Base-by-base conservation (phyloP, 1,140 invertebrate species). In the Oreohelix idahoensis region DNA sequence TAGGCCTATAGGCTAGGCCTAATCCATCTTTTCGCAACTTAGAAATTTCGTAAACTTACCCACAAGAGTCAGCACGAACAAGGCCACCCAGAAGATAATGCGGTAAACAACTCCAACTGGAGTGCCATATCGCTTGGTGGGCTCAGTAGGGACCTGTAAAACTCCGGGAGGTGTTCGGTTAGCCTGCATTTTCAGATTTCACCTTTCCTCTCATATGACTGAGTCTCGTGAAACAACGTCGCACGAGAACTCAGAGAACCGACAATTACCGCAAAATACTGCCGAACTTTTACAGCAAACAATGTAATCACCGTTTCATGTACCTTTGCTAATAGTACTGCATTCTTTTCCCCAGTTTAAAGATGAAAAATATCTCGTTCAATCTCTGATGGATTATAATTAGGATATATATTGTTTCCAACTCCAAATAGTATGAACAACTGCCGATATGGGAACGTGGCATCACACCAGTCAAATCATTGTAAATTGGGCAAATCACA, bases 111-210 rank as follows among this genome's bases (percentile, higher is more conserved):
- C 63, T 53, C 32, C 70, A 35, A 85, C 0, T 35, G 84, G 73
- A 17, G 71, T 75, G 17, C 82, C 82, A 45, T 63, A 79, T 39
- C 51, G 49, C 69, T 85, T 85, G 1, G 84, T 85, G 8, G 84
- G 84, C 35, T 85, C 81, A n/a, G 82, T 83, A 10, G 76, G 66
- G 32, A 85, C 82, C 8, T 76, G 73, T 36, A 83, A 38, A 66
- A 85, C 74, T 23, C 84, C 84, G 35, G 69, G 80, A 20, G 70
- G 80, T 38, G 71, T 70, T 63, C 80, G 35, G 49, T 45, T 82
- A 2, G 80, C 70, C 51, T 82, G 80, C 84, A 85, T 85, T 39
- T 76, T 80, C 38, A 36, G 49, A 58, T 69, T 23, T 82, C 51
- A 70, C 45, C 69, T 70, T 29, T 36, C 32, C 63, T 35, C 71